Evolutionary conservation across 1,140 invertebrate species (phyloP), one percentile per base, ranked within the genome.

Genomic region (Drosophila aff.): DNA sequence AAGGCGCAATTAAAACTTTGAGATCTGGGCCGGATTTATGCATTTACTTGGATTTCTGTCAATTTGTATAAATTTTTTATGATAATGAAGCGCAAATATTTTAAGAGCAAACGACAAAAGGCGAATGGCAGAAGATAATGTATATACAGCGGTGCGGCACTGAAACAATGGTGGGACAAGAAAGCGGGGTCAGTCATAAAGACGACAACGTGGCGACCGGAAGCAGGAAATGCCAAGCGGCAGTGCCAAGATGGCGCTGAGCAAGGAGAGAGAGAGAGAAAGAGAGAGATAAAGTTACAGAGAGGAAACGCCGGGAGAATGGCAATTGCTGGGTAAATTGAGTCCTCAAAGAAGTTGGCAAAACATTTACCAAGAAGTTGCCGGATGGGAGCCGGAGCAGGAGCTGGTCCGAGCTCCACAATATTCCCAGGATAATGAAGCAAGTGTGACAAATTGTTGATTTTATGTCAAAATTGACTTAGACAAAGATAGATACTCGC

Each of bases 41-140:
- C 62, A 55, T 59, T 64, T 81, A 59, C 67, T 61, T 75, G 44
- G 62, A 69, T 80, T 84, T 76, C 68, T 73, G 72, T 82, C 71
- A 83, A 83, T 76, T 83, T 80, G 71, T 76, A 72, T 79, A 80
- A 59, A 76, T 68, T 76, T 74, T 73, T 81, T 74, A 84, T 73
- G 58, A 72, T 87, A 87, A 87, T 87, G 79, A 87, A 86, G 79
- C 60, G 61, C 79, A 86, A 87, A 86, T 87, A 84, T 72, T 79
- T 82, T 60, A 72, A 76, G 67, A 76, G 66, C 60, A 87, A 87
- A 69, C 49, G 71, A 76, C 61, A 76, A 86, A 82, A 82, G 67
- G 59, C 69, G 65, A 78, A 52, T 50, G 64, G 40, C 68, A 71
- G 33, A 38, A 50, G 47, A 78, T 68, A 71, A 64, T 78, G 38